phyloP scores from a whole-genome alignment of 2,113 vertebrate genomes.

The Setophaga kirtlandii region DNA sequence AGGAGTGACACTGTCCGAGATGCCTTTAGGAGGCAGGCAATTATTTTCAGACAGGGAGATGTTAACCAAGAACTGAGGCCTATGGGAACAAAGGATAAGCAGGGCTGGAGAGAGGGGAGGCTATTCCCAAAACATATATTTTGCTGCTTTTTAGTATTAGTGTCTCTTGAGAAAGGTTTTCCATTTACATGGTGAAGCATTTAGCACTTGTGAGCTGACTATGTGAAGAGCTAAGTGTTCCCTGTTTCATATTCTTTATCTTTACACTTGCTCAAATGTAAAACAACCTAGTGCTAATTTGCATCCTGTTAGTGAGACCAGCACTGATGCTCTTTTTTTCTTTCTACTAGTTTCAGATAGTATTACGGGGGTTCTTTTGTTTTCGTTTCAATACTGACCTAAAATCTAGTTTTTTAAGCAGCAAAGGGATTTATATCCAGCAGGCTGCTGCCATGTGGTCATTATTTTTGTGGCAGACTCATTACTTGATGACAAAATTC shows the following conservation, averaged over 20 bases:
- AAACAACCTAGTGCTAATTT: neutral
- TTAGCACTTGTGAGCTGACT: neutral
- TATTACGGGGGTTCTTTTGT: neutral
- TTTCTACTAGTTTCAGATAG: neutral
- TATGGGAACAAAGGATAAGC: neutral
- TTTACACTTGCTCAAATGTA: neutral
- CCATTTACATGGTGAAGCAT: neutral
- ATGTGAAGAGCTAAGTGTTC: neutral
- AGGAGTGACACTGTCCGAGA: neutral
- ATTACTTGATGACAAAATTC: constrained; percentile 36
- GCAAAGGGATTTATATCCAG: neutral
- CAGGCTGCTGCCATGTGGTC: neutral
- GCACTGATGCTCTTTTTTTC: neutral
- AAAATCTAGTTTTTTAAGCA: constrained; percentile 18
- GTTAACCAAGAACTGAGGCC: constrained; percentile 4
- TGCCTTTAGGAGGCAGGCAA: constrained; percentile 20
- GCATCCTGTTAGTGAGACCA: neutral
- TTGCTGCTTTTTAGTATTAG: neutral
- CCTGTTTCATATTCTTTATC: neutral
- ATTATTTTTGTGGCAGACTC: constrained; percentile 38
- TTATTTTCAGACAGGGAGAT: constrained; percentile 32
- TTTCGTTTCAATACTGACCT: constrained; percentile 23
- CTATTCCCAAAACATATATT: neutral
- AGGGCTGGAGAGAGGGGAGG: neutral
- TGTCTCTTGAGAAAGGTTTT: neutral